Conservation (phyloP, 2,797 vertebrate genomes). For the Neoniphon sammara region DNA sequence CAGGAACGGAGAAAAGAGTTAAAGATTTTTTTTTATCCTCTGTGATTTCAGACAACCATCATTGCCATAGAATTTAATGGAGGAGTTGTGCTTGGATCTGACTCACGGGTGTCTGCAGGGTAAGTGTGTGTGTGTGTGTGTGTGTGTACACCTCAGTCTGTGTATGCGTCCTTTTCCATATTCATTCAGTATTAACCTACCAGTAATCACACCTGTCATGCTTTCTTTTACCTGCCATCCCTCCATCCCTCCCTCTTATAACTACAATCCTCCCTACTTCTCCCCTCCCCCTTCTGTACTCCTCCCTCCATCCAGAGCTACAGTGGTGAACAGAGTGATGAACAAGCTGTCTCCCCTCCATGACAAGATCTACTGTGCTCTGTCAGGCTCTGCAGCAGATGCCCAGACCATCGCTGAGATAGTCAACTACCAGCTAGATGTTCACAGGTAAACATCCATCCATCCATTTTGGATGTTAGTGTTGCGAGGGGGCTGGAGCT, state of each 20-base stretch:
- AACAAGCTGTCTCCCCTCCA: slow-evolving; percentile 87
- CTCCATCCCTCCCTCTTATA: neutral
- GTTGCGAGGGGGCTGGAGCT: too few relatives aligned
- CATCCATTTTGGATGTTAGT: too few relatives aligned
- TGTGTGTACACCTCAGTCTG: neutral
- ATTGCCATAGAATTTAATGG: slow-evolving; percentile 87
- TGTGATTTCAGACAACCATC: slow-evolving; percentile 86
- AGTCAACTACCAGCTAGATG: slow-evolving; percentile 88
- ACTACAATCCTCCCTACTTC: neutral
- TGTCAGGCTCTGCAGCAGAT: slow-evolving; percentile 91
- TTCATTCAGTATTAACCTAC: too few relatives aligned
- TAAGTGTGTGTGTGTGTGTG: slow-evolving; percentile 61
- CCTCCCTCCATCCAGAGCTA: slow-evolving; percentile 56
- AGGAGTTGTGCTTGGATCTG: slow-evolving; percentile 89
- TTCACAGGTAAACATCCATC: slow-evolving; percentile 81
- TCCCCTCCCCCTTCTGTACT: neutral
- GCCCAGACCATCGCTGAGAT: slow-evolving; percentile 89
- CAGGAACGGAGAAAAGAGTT: neutral
- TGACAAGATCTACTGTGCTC: slow-evolving; percentile 88
- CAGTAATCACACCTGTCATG: too few relatives aligned
- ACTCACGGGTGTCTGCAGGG: slow-evolving; percentile 92
- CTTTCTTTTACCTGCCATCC: too few relatives aligned
- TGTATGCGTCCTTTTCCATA: too few relatives aligned
- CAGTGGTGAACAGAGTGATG: slow-evolving; percentile 89
- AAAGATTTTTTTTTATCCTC: neutral